Evolutionary conservation across 2,113 vertebrate genomes (phyloP), one percentile per base, ranked within the genome.

Genomic region (Tetrax tetrax): DNA sequence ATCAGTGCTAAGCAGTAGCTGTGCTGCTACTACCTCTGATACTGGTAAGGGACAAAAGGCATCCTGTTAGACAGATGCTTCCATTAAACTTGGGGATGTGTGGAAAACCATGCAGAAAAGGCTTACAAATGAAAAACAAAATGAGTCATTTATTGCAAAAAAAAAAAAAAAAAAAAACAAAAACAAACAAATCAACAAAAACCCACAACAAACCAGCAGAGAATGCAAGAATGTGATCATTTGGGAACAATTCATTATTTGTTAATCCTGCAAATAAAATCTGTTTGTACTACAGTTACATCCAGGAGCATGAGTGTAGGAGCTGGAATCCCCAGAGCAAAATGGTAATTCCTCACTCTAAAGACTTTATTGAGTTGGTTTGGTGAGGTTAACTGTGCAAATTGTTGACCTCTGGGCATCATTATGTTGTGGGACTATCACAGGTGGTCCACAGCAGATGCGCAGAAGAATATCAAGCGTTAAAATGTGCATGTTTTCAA

Each of bases 181-280:
- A 95, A 93, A 65, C 7, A 86, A 41, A 0, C 38, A 38, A 38
- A 38, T 11, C 10, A 38, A 38, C 10, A 37, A 24, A 31, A 61
- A 41, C 43, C 56, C 7, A 37, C 47, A 89, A 43, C 66, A 50
- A 90, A 95, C 54, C 70, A 79, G 59, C 38, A 76, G 47, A 61
- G 21, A 83, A 57, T 64, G 8, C 29, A 86, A 90, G 57, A 72
- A 83, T 66, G 71, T 74, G 79, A 59, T 77, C 75, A 86, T 86
- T 90, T 93, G 88, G 75, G 75, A 95, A 59, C 63, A 77, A 65
- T 57, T 90, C 1, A 1, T 79, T 94, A 65, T 92, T 95, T 96
- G 86, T 92, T 95, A 66, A 95, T 95, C 31, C 56, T 94, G 6
- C 37, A 51, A 81, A 90, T 61, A 75, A 74, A 80, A 45, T 74